Evolutionary conservation across 2,797 vertebrate genomes (phyloP).

Genomic region (Apodemus agrarius): DNA sequence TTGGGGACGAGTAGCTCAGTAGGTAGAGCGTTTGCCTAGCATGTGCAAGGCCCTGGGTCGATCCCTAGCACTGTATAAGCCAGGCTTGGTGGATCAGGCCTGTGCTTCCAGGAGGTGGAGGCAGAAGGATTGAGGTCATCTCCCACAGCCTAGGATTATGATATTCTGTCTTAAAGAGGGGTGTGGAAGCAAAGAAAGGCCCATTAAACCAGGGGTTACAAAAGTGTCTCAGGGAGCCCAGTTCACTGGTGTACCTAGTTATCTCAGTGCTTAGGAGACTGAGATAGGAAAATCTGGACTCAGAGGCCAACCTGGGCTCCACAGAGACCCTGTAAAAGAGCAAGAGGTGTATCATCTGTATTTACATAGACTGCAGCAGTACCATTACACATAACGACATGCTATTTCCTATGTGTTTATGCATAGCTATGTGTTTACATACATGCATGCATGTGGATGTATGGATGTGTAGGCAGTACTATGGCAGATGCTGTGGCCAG

Average conservation of each 20-base stretch:
- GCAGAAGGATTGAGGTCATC: background rate
- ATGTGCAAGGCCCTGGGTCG: background rate
- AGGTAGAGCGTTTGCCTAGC: background rate
- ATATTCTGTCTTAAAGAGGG: background rate
- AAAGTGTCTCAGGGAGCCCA: too few relatives aligned
- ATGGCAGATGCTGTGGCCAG: background rate
- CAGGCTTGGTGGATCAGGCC: background rate
- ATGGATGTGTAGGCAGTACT: background rate
- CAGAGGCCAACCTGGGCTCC: background rate
- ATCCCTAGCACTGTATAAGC: background rate
- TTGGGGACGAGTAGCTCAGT: background rate
- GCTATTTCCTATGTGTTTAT: background rate
- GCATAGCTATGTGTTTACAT: background rate
- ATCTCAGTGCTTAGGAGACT: background rate
- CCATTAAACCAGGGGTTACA: too few relatives aligned
- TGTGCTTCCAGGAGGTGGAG: background rate
- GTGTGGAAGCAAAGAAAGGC: background rate
- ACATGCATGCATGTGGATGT: too few relatives aligned
- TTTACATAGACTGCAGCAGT: background rate
- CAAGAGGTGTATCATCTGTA: background rate
- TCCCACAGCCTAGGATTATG: background rate
- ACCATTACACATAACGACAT: background rate
- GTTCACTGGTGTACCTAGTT: background rate
- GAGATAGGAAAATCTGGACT: background rate
- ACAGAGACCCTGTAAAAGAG: background rate